These are phyloP conservation scores for Coremacera marginata DNA, from an alignment of 2,888 invertebrate species.

Conservation along the genomic window DNA sequence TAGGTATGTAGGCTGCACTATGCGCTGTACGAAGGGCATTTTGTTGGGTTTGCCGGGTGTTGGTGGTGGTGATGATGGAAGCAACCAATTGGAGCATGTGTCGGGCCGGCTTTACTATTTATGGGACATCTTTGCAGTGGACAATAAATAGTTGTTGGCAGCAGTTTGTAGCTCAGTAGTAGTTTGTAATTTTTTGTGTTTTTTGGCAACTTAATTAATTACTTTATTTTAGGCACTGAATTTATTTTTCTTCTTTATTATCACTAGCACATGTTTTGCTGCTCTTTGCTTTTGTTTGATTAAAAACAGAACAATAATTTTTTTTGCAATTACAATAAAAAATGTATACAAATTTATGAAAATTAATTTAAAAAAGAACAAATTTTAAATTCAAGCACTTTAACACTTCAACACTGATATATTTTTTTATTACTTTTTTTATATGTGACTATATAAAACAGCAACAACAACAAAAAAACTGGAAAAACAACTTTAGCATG, in stretches of 20 bases:
- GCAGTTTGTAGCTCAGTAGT: background rate
- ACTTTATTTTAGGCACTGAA: conserved; percentile 34
- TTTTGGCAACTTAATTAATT: conserved; percentile 31
- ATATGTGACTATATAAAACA: background rate
- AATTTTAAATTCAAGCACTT: background rate
- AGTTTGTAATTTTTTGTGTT: background rate
- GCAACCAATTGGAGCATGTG: conserved; percentile 5
- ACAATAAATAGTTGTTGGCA: background rate
- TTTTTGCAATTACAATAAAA: too few species aligned
- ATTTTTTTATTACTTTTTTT: conserved; percentile 15
- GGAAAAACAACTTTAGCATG: conserved; percentile 57
- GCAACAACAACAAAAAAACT: conserved; percentile 49
- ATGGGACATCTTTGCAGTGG: background rate
- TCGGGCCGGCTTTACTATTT: background rate
- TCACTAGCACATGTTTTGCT: conserved; percentile 39
- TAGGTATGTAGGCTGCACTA: conserved; percentile 84
- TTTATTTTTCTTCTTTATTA: conserved; percentile 2
- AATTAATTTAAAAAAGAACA: too few species aligned
- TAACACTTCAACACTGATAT: background rate
- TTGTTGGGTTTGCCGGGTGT: conserved; percentile 46
- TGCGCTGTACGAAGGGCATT: conserved; percentile 91
- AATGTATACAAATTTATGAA: too few species aligned
- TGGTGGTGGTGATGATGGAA: background rate
- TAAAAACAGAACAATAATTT: background rate
- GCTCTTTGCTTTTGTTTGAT: conserved; percentile 6